Base-by-base conservation (phyloP, 2,113 vertebrate genomes). In the Sinosuthora webbiana region DNA sequence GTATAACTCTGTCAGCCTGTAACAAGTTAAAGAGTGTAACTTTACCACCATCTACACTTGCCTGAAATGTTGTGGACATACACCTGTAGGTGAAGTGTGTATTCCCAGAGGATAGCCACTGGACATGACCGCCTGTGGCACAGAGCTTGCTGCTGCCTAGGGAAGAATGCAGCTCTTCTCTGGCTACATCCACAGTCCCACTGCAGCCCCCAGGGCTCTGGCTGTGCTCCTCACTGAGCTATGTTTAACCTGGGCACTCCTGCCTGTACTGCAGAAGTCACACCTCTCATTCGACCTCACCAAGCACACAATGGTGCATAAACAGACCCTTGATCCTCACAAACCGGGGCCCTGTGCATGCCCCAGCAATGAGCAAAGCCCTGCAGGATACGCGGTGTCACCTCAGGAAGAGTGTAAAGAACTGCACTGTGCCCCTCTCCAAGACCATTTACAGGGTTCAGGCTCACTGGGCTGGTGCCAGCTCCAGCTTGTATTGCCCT, bases 341-440 rank as follows among this genome's bases (percentile, higher is more conserved):
- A 41, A 64, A 14, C 31, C 17, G 0, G 7, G 9, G 24, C 53
- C n/a, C n/a, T 69, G 62, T 15, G 45, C 5, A 1, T 17, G 41
- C 8, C 24, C 35, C 2, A 2, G 33, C 55, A 3, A 0, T 12
- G 27, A 68, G 31, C 50, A 60, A 74, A 88, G 39, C 20, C 23
- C 49, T 56, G 55, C 69, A 47, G 35, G 33, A 50, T 25, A 56
- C 3, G 0, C 0, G 0, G 33, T n/a, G 45, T 15, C 15, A 30
- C 19, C 33, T 39, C 23, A 44, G 47, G 53, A 68, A 21, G 10
- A 23, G 12, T 70, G 37, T 11, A 45, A 37, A 62, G 24, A 28
- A 12, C 76, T 44, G 62, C 42, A 4, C 39, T 10, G 33, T 17
- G 22, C 33, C 28, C 2, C 24, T 18, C 24, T 67, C 19, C 8